Evolutionary conservation across 2,797 vertebrate species (phyloP), one percentile per base, ranked within the genome.

Genomic region (Diplodus puntazzo): DNA sequence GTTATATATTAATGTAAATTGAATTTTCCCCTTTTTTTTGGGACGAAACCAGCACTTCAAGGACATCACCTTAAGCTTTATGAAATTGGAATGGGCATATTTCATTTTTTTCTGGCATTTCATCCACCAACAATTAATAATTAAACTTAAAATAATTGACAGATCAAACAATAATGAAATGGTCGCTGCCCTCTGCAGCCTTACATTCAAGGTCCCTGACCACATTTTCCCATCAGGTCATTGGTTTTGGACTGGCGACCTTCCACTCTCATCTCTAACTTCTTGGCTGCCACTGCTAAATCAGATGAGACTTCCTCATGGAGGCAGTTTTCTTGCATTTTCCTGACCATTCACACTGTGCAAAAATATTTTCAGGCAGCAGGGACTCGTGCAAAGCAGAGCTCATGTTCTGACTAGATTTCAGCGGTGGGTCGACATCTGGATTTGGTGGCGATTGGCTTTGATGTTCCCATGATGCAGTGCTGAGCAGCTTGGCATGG

Each of bases 391-490:
- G 74, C 16, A 66, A 61, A 75, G 73, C 59, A 30, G 4, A 2
- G 23, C 49, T 77, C 43, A 6, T 65, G 75, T 71, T 79, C 61
- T 11, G 49, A 74, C 23, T 27, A 7, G 16, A 61, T 68, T 67
- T 77, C 23, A 59, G 48, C 50, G 60, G 49, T 14, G 45, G 2
- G 1, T 27, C 11, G 1, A 66, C 81, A 79, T 88, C 77, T 85
- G 85, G 68, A 72, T 55, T 57, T 8, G 60, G 69, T 69, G 50
- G 39, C 69, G 17, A 6, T 45, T 68, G 46, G 46, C 83, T 87
- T 81, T 85, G 71, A 89, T 77, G 79, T 71, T 82, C 64, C 76
- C 63, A 43, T 48, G 69, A 72, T 65, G 74, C 49, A 23, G 23
- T 16, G 59, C 69, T 53, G 53, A 45, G 73, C 62, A 4, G 50